A percentile compares a stretch with the other conserved stretches of the same genome.
These are phyloP conservation scores for Plebejus melissa DNA, from an alignment of 2,888 invertebrate genomes.

Conservation along the genomic window DNA sequence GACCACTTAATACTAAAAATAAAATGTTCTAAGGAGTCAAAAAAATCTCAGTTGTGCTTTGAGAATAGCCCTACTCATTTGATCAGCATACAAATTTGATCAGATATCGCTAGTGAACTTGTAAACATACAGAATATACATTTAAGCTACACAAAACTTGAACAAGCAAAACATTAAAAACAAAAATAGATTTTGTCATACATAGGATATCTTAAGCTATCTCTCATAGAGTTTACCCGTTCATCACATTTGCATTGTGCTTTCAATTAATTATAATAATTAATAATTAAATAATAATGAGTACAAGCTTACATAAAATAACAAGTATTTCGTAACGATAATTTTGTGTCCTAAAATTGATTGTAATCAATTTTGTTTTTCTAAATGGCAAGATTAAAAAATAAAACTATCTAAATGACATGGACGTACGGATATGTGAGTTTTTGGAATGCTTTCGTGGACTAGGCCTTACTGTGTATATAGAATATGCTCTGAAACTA, in stretches of 20 bases:
- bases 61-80: slow-evolving; percentile 32
- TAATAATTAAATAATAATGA: slow-evolving; percentile 16
- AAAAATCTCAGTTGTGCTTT: slow-evolving; percentile 6
- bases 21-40: background rate
- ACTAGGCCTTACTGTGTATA: slow-evolving; percentile 14
- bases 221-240: slow-evolving; percentile 45
- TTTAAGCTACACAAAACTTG: slow-evolving; percentile 25
- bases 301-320: slow-evolving; percentile 20
- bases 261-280: slow-evolving; percentile 24
- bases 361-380: background rate
- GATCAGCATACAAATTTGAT: slow-evolving; percentile 1
- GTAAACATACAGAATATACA: slow-evolving; percentile 18
- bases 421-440: slow-evolving; percentile 25
- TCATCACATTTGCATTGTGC: slow-evolving; percentile 46
- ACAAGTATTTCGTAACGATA: slow-evolving; percentile 15
- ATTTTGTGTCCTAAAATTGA: slow-evolving; percentile 20
- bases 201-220: slow-evolving; percentile 30
- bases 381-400: slow-evolving; percentile 20
- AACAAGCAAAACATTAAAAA: slow-evolving; percentile 30
- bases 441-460: slow-evolving; percentile 25
- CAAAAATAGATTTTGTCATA: slow-evolving; percentile 22
- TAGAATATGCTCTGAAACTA: slow-evolving; percentile 4
- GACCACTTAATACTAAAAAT: background rate
- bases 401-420: slow-evolving; percentile 1
- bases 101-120: slow-evolving; percentile 7